Evolutionary conservation across 2,888 invertebrate species (phyloP), one percentile per base, ranked within the genome.

Genomic region (Mamestra brassicae): DNA sequence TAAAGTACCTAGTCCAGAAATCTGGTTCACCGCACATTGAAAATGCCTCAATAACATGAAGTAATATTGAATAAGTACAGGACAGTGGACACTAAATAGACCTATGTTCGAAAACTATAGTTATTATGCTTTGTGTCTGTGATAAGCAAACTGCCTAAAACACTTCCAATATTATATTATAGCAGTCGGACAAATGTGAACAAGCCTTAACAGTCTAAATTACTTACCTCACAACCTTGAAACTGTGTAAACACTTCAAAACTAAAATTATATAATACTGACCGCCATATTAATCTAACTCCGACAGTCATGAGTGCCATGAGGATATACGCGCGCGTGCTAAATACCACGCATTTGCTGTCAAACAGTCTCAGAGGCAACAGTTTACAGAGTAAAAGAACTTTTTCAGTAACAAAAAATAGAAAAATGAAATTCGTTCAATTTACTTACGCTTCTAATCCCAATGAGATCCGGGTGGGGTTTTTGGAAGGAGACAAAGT

Each of bases 391-490:
- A 76, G 70, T 74, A 73, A 74, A 7, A 89, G 90, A 83, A 82
- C 71, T 76, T 93, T 95, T 83, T 92, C 95, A 47, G 78, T 91
- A 74, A 89, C 91, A 74, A 85, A 81, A 38, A 86, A 67, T 85
- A 91, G 71, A 89, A 97, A 96, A 54, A 97, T 98, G 97, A 97
- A 98, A 88, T 97, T 98, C 85, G 97, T 98, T 63, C 98, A 98
- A 89, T 98, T 98, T 91, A 94, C 95, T 64, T 95, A 92, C 52
- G 89, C 89, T n/a, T 81, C 97, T 84, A 96, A 96, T 61, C 97
- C 97, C 0, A 96, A 96, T 0, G 97, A 97, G 2, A 95, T 97
- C 71, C 97, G 97, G n/a, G 95, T 98, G n/a, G 98, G 98, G 4
- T 97, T 97, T 82, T 95, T 98, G 50, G 96, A 97, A 1, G 96